A percentile compares a stretch with the other conserved stretches of the same genome.
These are phyloP conservation scores for Drosophila melanogaster DNA, from an alignment of 1,140 invertebrate genomes.

Conservation along the genomic window DNA sequence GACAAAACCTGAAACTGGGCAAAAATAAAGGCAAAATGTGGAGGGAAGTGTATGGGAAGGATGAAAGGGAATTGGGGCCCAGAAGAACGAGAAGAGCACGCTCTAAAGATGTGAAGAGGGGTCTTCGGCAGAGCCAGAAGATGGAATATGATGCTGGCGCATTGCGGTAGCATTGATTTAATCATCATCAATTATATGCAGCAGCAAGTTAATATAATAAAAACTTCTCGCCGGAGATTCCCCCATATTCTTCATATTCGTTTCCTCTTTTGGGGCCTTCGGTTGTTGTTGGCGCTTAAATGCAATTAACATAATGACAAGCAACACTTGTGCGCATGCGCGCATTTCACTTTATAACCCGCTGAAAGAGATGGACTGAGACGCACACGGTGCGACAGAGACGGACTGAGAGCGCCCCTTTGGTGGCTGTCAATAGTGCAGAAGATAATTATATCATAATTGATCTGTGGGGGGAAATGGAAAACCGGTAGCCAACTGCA, in stretches of 20 bases:
- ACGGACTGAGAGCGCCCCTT: slow-evolving; percentile 4
- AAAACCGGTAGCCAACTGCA: slow-evolving; percentile 66
- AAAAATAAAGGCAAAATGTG: slow-evolving; percentile 14
- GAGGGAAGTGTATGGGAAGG: neutral
- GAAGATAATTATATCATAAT: slow-evolving; percentile 81
- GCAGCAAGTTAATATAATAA: slow-evolving; percentile 83
- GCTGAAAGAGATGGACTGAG: slow-evolving; percentile 13
- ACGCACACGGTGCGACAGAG: slow-evolving; percentile 8
- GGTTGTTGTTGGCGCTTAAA: slow-evolving; percentile 70
- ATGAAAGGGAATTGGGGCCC: neutral
- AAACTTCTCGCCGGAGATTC: slow-evolving; percentile 53
- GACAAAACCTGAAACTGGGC: slow-evolving; percentile 53
- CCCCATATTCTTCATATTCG: slow-evolving; percentile 1
- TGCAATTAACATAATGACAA: slow-evolving; percentile 83
- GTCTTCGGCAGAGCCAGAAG: slow-evolving; percentile 3
- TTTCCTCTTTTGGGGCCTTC: slow-evolving; percentile 35
- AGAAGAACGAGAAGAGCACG: slow-evolving; percentile 19
- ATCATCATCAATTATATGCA: slow-evolving; percentile 83
- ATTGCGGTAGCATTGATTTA: slow-evolving; percentile 82
- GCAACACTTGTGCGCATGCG: slow-evolving; percentile 81
- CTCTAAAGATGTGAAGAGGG: neutral
- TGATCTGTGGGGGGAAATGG: slow-evolving; percentile 51
- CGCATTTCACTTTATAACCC: slow-evolving; percentile 70
- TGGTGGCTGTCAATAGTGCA: slow-evolving; percentile 71
- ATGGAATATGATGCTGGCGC: slow-evolving; percentile 59